A percentile compares a stretch with the other conserved stretches of the same genome.
phyloP scores from a whole-genome alignment of 2,888 invertebrate species.

The Eugnorisma glareosa region DNA sequence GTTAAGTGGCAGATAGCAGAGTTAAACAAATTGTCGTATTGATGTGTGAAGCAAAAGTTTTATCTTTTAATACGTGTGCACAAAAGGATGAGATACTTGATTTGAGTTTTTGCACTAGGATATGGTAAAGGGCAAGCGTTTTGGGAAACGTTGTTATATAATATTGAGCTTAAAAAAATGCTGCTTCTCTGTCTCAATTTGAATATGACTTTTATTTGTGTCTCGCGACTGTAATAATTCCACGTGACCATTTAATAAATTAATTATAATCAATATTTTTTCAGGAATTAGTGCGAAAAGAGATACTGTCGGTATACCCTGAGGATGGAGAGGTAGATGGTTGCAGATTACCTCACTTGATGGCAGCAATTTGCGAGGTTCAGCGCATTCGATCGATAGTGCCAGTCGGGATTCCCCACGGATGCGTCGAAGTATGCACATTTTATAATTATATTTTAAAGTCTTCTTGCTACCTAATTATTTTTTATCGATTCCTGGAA shows the following conservation, averaged over 20 bases:
- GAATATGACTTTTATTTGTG: not conserved
- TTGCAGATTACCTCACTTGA: slow-evolving; percentile 90
- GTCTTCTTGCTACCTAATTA: not conserved
- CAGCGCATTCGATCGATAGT: slow-evolving; percentile 95
- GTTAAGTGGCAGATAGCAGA: not conserved
- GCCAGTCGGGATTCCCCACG: slow-evolving; percentile 96
- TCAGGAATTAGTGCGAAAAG: slow-evolving; percentile 91
- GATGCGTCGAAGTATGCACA: slow-evolving; percentile 88
- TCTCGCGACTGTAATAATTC: not conserved
- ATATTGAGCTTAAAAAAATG: not conserved
- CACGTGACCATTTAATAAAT: not conserved
- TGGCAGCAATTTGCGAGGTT: slow-evolving; percentile 94
- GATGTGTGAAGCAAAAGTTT: not conserved
- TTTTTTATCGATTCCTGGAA: not conserved
- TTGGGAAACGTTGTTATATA: not conserved
- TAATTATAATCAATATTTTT: slow-evolving; percentile 66
- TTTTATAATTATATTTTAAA: not conserved
- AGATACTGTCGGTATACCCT: slow-evolving; percentile 87
- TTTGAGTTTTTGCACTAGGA: not conserved
- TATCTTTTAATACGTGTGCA: not conserved
- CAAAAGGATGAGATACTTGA: not conserved
- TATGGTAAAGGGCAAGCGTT: not conserved
- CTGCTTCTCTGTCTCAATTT: not conserved
- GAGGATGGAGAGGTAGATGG: slow-evolving; percentile 91
- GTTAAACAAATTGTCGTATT: not conserved